Base-by-base conservation (phyloP, 2,113 vertebrate genomes). In the Agapornis roseicollis region DNA sequence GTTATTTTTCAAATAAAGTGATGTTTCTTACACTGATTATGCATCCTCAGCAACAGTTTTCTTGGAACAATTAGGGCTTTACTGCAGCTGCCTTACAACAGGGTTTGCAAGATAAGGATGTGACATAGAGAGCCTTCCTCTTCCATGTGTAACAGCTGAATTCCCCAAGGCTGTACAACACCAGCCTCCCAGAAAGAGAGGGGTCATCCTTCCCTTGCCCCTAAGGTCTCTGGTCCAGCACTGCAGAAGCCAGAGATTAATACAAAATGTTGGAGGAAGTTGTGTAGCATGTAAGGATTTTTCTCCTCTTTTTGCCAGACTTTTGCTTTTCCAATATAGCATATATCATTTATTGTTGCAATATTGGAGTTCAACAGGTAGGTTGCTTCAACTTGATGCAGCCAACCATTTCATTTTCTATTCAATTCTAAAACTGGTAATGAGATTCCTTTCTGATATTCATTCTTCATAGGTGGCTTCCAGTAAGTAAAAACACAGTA, bases 251-350 rank as follows among this genome's bases (percentile, higher is more conserved):
- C 81, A 89, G 47, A 19, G n/a, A 55, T n/a, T 13, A 80, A 61
- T 25, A 77, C 7, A 44, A 68, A 87, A 64, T 0, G 7, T 12
- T 88, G 76, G 60, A 64, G 95, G 63, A 72, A 89, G 53, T 66
- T 63, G 39, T n/a, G 44, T 0, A 63, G n/a, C 37, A 72, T 1
- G 0, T 17, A 31, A 44, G 2, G 9, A 1, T 17, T 64, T 92
- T 42, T 46, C 24, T 77, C 46, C 35, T 28, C 10, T 58, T 90
- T 78, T 6, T 80, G 41, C n/a, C 72, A 74, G 27, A 31, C n/a
- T 60, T 83, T 42, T 85, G 66, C 41, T 76, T 89, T 87, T 80
- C 49, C 68, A 33, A 11, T 17, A 39, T 13, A 66, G 29, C 47
- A 37, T 35, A 15, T 33, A n/a, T 56, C 52, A 53, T 55, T 55